Evolutionary conservation across 1,140 invertebrate genomes (phyloP).

Genomic region (Triops cancriformis): DNA sequence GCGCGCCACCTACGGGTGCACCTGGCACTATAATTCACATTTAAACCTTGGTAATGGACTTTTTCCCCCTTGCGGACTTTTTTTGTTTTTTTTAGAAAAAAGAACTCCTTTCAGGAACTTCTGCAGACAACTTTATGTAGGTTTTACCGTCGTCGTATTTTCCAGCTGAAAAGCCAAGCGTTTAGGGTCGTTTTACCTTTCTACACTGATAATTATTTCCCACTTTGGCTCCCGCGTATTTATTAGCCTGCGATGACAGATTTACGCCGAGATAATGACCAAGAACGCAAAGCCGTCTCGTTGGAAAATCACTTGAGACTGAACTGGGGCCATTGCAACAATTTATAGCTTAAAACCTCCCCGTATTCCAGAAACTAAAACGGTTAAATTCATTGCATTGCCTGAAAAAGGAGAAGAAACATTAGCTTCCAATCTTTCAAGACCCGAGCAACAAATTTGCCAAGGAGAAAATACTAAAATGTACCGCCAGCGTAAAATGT

Average conservation of each 20-base stretch:
- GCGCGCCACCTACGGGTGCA: too few relatives aligned
- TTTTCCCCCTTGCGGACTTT: too few relatives aligned
- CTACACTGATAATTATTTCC: neutral
- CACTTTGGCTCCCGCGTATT: neutral
- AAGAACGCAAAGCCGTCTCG: neutral
- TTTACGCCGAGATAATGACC: neutral
- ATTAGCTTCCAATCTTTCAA: too few relatives aligned
- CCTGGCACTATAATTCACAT: too few relatives aligned
- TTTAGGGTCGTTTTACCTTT: neutral
- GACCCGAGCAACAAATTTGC: too few relatives aligned
- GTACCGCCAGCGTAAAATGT: too few relatives aligned
- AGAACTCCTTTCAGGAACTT: neutral
- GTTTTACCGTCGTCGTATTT: neutral
- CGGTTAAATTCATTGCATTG: too few relatives aligned
- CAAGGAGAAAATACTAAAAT: too few relatives aligned
- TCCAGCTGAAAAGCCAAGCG: neutral
- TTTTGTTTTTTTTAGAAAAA: too few relatives aligned
- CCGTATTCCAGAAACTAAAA: too few relatives aligned
- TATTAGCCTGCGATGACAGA: neutral
- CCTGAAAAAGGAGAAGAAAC: too few relatives aligned
- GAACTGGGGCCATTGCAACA: neutral
- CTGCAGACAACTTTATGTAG: neutral
- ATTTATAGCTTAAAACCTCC: neutral
- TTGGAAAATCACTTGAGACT: neutral
- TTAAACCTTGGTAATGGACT: too few relatives aligned